Evolutionary conservation across 2,113 vertebrate genomes (phyloP).

Genomic region (Cromileptes altivelis): DNA sequence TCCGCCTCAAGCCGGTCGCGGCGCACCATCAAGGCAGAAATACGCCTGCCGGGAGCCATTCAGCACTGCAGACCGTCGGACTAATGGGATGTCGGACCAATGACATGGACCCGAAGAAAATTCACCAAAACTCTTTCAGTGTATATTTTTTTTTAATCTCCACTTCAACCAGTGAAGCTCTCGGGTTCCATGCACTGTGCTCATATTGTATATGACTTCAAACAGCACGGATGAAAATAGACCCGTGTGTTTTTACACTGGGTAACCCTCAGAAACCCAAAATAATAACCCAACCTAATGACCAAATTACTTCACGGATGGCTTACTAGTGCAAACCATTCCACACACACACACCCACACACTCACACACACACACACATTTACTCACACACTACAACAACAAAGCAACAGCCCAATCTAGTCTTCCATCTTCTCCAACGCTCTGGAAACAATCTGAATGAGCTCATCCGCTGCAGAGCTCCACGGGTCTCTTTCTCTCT

Average conservation of each 20-base stretch:
- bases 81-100: too few species aligned
- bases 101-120: too few species aligned
- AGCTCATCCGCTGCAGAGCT: slow-evolving; percentile 21
- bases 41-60: too few species aligned
- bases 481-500: background rate
- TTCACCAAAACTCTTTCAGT: background rate
- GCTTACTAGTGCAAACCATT: slow-evolving; percentile 9
- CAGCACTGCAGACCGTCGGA: too few species aligned
- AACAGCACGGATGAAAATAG: slow-evolving; percentile 23
- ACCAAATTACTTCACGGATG: slow-evolving; percentile 53
- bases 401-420: slow-evolving; percentile 25
- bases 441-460: slow-evolving; percentile 55
- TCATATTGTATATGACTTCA: slow-evolving; percentile 16
- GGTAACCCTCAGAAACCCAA: slow-evolving; percentile 20
- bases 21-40: too few species aligned
- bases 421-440: slow-evolving; percentile 41
- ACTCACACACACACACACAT: background rate
- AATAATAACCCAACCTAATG: slow-evolving; percentile 50
- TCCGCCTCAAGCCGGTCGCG: too few species aligned
- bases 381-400: slow-evolving; percentile 10
- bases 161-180: background rate
- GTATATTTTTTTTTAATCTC: background rate
- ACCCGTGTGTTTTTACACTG: slow-evolving; percentile 21
- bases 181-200: background rate
- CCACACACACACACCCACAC: background rate